phyloP scores from a whole-genome alignment of 2,797 vertebrate species.

The Denticeps clupeoides region DNA sequence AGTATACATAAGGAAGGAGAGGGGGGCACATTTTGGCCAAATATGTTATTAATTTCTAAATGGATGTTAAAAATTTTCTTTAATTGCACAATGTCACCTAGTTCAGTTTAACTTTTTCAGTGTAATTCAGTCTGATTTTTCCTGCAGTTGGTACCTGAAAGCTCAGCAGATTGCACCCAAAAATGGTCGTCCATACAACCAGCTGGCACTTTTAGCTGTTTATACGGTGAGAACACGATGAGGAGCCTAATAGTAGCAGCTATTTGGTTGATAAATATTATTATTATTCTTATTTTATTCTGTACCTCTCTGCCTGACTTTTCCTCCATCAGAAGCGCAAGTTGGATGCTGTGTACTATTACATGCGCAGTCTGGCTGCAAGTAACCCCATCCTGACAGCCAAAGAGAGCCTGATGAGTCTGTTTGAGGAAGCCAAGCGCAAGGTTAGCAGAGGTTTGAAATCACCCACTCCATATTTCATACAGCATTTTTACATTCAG shows the following conservation, averaged over 20 bases:
- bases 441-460: constrained; percentile 64
- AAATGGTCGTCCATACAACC: constrained; percentile 96
- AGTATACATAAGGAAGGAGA: too few species aligned
- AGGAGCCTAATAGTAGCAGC: too few species aligned
- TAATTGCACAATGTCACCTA: background rate
- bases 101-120: background rate
- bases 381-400: constrained; percentile 98
- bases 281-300: constrained; percentile 12
- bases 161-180: constrained; percentile 97
- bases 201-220: constrained; percentile 87
- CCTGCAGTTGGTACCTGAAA: constrained; percentile 90
- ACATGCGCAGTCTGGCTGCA: constrained; percentile 96
- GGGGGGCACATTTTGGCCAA: too few species aligned
- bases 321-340: constrained; percentile 76
- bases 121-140: constrained; percentile 4
- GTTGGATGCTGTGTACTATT: constrained; percentile 97
- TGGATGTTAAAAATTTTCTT: too few species aligned
- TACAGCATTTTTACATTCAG: background rate
- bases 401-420: constrained; percentile 95
- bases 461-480: background rate
- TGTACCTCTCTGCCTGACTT: background rate
- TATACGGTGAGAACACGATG: constrained; percentile 74
- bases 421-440: constrained; percentile 96
- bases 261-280: too few species aligned
- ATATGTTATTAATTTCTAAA: too few species aligned